Conservation (phyloP, 1,140 invertebrate genomes). For the Zaprionus kolodkinae region DNA sequence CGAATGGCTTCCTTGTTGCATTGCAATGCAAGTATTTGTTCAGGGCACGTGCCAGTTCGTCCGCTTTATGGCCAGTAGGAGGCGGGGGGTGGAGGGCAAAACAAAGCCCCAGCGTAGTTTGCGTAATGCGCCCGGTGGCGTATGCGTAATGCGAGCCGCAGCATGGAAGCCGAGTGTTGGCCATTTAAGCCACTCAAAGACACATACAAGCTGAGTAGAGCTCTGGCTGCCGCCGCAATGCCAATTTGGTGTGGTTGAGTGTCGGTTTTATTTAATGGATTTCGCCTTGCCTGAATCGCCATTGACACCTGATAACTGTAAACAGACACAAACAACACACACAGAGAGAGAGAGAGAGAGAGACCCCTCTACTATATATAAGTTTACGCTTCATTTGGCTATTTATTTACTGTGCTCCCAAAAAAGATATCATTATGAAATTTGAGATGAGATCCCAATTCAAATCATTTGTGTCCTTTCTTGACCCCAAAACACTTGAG, state of each 20-base stretch:
- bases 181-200: slow-evolving; percentile 49
- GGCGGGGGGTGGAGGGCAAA: too few relatives aligned
- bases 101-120: slow-evolving; percentile 29
- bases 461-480: slow-evolving; percentile 15
- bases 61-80: slow-evolving; percentile 13
- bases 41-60: slow-evolving; percentile 33
- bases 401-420: slow-evolving; percentile 24
- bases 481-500: slow-evolving; percentile 28
- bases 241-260: slow-evolving; percentile 46
- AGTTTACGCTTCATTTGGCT: slow-evolving; percentile 30
- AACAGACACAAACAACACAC: slow-evolving; percentile 7
- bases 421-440: slow-evolving; percentile 24
- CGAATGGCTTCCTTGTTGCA: slow-evolving; percentile 41
- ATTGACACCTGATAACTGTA: slow-evolving; percentile 48
- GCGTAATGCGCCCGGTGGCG: slow-evolving; percentile 34
- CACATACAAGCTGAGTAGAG: slow-evolving; percentile 12
- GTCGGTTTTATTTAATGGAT: slow-evolving; percentile 57
- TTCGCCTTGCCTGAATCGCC: slow-evolving; percentile 39
- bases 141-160: slow-evolving; percentile 49
- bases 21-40: slow-evolving; percentile 38
- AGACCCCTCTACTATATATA: background rate
- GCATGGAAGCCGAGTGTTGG: slow-evolving; percentile 30
- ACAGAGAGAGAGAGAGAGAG: too few relatives aligned
- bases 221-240: slow-evolving; percentile 27
- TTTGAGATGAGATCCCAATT: slow-evolving; percentile 28